phyloP scores from a whole-genome alignment of 2,797 vertebrate species.

The Amniataba percoides region DNA sequence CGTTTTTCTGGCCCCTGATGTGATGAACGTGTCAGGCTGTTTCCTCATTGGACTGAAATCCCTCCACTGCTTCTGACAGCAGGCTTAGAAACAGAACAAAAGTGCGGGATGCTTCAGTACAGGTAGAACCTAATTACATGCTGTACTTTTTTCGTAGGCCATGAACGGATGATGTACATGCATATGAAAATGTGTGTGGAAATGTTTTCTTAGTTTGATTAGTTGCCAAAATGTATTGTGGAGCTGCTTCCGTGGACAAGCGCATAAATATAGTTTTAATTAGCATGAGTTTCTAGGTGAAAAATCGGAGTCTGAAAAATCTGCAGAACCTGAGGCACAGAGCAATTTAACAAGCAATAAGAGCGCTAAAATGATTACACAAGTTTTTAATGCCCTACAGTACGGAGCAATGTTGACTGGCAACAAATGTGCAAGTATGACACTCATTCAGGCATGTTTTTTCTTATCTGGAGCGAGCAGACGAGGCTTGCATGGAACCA shows the following conservation, averaged over 20 bases:
- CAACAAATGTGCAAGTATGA: constrained; percentile 16
- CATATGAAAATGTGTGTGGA: constrained; percentile 40
- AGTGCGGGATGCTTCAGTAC: constrained; percentile 58
- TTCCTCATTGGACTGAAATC: constrained; percentile 29
- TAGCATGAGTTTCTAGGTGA: constrained; percentile 9
- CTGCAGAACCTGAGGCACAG: constrained; percentile 24
- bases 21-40: constrained; percentile 6
- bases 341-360: constrained; percentile 50
- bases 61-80: constrained; percentile 18
- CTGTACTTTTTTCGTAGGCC: constrained; percentile 20
- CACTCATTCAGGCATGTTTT: constrained; percentile 3
- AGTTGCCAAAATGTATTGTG: constrained; percentile 27
- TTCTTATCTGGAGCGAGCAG: constrained; percentile 11
- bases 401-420: constrained; percentile 2
- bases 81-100: constrained; percentile 40
- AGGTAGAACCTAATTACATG: constrained; percentile 53
- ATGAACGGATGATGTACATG: constrained; percentile 35
- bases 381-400: constrained; percentile 2
- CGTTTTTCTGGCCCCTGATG: constrained; percentile 29
- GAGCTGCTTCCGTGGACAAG: constrained; percentile 10
- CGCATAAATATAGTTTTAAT: constrained; percentile 36
- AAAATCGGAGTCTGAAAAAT: constrained; percentile 22
- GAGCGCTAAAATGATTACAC: constrained; percentile 25
- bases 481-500: constrained; percentile 14
- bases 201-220: constrained; percentile 35